Base-by-base conservation (phyloP, 2,113 vertebrate species). In the Pungitius pungitius region DNA sequence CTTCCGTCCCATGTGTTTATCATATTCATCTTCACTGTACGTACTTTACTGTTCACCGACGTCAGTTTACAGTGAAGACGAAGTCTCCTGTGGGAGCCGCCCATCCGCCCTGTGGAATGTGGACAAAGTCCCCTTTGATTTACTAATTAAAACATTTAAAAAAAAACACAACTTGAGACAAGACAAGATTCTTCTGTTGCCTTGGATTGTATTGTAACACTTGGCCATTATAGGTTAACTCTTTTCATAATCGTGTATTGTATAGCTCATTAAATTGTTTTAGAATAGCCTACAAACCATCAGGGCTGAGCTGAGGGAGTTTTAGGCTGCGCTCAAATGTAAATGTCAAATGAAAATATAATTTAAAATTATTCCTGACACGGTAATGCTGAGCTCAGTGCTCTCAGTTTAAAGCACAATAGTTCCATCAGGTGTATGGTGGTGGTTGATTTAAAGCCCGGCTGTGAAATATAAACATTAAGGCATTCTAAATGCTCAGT, bases 71-170 rank as follows among this genome's bases (percentile, higher is more conserved):
- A 55, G 60, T 70, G 60, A 27, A 30, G n/a, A 60, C 42, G 56
- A 39, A 61, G 18, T 42, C 9, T 62, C 15, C n/a, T 59, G 45
- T 43, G 43, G 18, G 27, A 3, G 70, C 35, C 10, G 30, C 52
- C 27, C 45, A 76, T 58, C 59, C 30, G 6, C 66, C 75, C 24
- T 0, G 0, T 22, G 27, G 18, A 66, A 77, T 77, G 67, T 37
- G 63, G 78, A 77, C 63, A 73, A 69, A 63, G 60, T 75, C 61
- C 45, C 51, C 58, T 64, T 54, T 62, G 17, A 30, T 72, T 15
- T 3, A 3, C 30, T 30, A 30, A n/a, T n/a, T n/a, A n/a, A n/a
- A n/a, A n/a, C n/a, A 78, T 81, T 11, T 49, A 42, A 76, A 81
- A 76, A 81, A 77, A 59, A 6, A 8, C 73, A 78, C 20, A 35